These are phyloP conservation scores for Aegotheles bennettii DNA, from an alignment of 2,113 vertebrate genomes.

Conservation along the genomic window DNA sequence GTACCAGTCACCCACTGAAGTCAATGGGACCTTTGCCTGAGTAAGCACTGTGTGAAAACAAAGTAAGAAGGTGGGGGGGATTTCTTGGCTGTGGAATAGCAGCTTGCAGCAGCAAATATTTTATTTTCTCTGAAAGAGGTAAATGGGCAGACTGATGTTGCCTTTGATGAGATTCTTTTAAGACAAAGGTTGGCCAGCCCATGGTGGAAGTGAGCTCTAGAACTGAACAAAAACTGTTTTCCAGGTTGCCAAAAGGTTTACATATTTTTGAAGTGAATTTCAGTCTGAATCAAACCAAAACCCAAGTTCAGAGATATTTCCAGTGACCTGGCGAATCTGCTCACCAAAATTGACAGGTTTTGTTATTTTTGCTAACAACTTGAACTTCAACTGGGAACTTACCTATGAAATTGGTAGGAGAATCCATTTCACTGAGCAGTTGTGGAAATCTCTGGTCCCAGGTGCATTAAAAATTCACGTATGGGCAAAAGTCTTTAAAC, in stretches of 20 bases:
- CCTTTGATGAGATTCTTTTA: not conserved
- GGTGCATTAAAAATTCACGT: not conserved
- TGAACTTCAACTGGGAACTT: too few species aligned
- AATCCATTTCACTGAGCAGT: not conserved
- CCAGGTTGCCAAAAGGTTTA: not conserved
- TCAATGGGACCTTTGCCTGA: conserved; percentile 18
- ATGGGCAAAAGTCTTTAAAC: not conserved
- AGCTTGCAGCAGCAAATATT: not conserved
- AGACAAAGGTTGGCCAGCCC: not conserved
- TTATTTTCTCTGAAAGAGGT: not conserved
- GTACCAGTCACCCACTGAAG: not conserved
- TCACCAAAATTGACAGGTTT: not conserved
- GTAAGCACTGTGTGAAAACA: conserved; percentile 9
- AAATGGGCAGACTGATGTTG: not conserved
- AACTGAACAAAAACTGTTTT: not conserved
- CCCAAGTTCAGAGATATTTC: not conserved
- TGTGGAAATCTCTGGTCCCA: not conserved
- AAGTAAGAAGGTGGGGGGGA: not conserved
- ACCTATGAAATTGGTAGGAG: not conserved
- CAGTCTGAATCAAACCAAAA: not conserved
- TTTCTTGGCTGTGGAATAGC: not conserved
- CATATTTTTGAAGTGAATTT: not conserved
- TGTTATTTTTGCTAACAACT: not conserved
- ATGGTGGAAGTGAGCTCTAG: not conserved
- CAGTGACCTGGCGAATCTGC: not conserved